Evolutionary conservation across 2,797 vertebrate species (phyloP).

Genomic region (Artibeus jamaicensis): DNA sequence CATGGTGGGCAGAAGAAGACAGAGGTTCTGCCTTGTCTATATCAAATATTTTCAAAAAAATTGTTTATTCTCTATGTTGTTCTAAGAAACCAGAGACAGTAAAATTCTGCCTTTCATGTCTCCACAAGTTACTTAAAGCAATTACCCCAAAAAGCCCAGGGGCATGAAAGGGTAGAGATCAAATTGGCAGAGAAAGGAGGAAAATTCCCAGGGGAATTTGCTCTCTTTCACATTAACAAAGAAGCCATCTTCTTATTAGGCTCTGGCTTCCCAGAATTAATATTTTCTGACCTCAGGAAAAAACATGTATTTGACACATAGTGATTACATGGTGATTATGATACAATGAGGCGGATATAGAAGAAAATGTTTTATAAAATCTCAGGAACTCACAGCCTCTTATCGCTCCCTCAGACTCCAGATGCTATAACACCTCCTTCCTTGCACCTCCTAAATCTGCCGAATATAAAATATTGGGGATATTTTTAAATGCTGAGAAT

Average conservation of each 20-base stretch:
- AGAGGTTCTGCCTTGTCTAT: background rate
- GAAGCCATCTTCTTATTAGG: background rate
- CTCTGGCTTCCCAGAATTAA: background rate
- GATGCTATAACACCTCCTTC: background rate
- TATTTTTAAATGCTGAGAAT: background rate
- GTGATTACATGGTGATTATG: background rate
- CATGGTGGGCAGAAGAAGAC: background rate
- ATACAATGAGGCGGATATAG: background rate
- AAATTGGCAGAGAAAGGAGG: background rate
- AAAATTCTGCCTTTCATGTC: background rate
- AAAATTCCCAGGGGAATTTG: background rate
- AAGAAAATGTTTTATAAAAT: background rate
- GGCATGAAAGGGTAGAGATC: accelerated
- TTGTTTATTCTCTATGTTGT: background rate
- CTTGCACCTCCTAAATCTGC: background rate
- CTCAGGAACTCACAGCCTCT: background rate
- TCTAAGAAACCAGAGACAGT: background rate
- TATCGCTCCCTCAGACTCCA: background rate
- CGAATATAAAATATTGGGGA: background rate
- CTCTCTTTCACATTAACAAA: background rate
- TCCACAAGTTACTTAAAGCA: background rate
- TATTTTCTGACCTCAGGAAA: background rate
- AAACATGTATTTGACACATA: background rate
- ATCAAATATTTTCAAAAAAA: background rate
- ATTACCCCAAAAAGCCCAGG: background rate